Conservation (phyloP, 2,113 vertebrate genomes). For the Nansenia antarctica region DNA sequence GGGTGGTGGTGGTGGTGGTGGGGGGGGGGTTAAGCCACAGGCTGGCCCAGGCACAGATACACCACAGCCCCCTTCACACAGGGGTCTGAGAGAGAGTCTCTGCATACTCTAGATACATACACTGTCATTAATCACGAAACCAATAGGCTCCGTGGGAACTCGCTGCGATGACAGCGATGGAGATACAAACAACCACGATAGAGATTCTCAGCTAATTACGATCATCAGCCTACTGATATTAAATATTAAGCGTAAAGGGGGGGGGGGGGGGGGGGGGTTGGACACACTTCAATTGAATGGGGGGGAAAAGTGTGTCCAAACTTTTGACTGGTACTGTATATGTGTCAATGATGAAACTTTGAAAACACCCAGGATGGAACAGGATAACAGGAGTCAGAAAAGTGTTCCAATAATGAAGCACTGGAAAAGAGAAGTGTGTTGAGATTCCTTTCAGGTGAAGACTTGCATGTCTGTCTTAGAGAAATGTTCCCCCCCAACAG, state of each 20-base stretch:
- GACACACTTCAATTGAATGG: too few species aligned
- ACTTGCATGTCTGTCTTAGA: constrained; percentile 9
- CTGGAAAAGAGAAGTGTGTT: not conserved
- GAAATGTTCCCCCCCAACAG: constrained; percentile 18
- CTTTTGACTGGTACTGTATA: constrained; percentile 1
- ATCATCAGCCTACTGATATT: not conserved
- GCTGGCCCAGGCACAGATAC: constrained; percentile 31
- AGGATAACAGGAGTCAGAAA: not conserved
- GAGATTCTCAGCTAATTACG: not conserved
- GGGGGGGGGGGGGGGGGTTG: too few species aligned
- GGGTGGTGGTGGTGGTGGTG: constrained; percentile 19
- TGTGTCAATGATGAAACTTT: not conserved
- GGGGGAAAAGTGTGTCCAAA: too few species aligned
- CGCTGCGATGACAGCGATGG: not conserved
- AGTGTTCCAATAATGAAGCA: not conserved
- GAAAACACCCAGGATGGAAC: too few species aligned
- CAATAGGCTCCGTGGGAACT: too few species aligned
- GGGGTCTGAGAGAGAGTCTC: constrained; percentile 47
- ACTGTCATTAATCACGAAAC: too few species aligned
- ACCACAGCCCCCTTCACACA: constrained; percentile 31
- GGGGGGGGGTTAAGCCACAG: constrained; percentile 52
- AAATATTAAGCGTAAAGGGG: too few species aligned
- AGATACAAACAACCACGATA: not conserved
- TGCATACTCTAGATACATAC: constrained; percentile 19
- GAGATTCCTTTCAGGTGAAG: constrained; percentile 21